Base-by-base conservation (phyloP, 1,140 invertebrate species). In the Psilanteris sp. region DNA sequence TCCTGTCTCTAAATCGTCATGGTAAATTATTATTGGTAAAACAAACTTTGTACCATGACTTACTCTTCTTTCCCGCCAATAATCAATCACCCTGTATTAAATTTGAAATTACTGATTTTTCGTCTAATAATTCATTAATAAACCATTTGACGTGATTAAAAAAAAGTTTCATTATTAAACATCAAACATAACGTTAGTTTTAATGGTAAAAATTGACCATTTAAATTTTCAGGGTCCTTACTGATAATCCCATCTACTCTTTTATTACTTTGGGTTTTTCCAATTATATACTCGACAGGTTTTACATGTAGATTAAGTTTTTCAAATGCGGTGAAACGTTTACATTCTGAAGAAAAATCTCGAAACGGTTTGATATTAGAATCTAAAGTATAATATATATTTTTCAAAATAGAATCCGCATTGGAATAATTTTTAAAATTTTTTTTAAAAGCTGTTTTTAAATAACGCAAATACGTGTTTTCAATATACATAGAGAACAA, bases 91-190 rank as follows among this genome's bases (percentile, higher is more conserved):
- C n/a, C n/a, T n/a, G n/a, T n/a, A 64, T 50, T 0, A 50, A 39
- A 50, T 50, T 64, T 1, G 43, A 41, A 18, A 64, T 37, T 8
- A 64, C 10, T 0, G 4, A 1, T 41, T 29, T 41, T 39, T 50
- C 43, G 13, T 64, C 27, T n/a, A 64, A 22, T 10, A 64, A 7
- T 7, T 64, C 34, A 1, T 11, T 31, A 0, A 64, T 9, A 24
- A 41, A 64, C 0, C 9, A 52, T 32, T 52, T 50, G 4, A 43
- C 11, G 3, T 39, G n/a, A 2, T 52, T 43, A n/a, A 1, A 66
- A 34, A 20, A 66, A 66, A 9, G 16, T 41, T 8, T 31, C 0
- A n/a, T 66, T 66, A 22, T 6, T 66, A 14, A 50, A 64, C 18
- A 64, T 20, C 5, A 22, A 8, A 9, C 0, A 32, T 4, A 66